Evolutionary conservation across 1,140 invertebrate species (phyloP).

Genomic region (Drosophila dunni): DNA sequence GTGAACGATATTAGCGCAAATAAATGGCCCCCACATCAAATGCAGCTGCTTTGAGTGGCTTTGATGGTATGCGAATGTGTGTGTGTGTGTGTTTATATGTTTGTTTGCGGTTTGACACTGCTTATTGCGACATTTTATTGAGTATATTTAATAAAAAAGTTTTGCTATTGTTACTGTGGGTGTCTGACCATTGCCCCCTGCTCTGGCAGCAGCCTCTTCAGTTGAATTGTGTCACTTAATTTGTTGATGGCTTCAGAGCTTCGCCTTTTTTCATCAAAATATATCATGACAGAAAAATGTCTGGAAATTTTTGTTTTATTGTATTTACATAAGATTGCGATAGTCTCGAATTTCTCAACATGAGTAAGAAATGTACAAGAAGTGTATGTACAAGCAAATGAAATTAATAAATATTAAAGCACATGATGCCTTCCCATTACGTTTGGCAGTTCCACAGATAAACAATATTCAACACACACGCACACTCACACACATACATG

Average conservation of each 20-base stretch:
- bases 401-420: constrained; percentile 34
- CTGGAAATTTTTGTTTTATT: constrained; percentile 20
- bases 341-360: constrained; percentile 5
- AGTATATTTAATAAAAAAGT: constrained; percentile 65
- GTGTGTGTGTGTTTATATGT: constrained; percentile 11
- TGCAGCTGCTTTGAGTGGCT: constrained; percentile 52
- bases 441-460: constrained; percentile 24
- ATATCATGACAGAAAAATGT: constrained; percentile 36
- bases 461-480: constrained; percentile 20
- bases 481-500: constrained; percentile 17
- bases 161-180: constrained; percentile 55
- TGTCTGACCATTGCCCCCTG: constrained; percentile 54
- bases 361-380: constrained; percentile 53
- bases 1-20: constrained; percentile 82
- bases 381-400: constrained; percentile 14
- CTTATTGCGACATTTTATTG: constrained; percentile 44
- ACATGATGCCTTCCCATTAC: constrained; percentile 29
- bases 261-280: constrained; percentile 49
- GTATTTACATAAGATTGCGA: constrained; percentile 56
- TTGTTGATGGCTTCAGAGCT: constrained; percentile 41
- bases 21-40: constrained; percentile 74
- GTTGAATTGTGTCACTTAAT: constrained; percentile 64
- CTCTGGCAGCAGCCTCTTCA: constrained; percentile 20
- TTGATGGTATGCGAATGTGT: constrained; percentile 19
- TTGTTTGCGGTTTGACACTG: constrained; percentile 43